Base-by-base conservation (phyloP, 2,113 vertebrate species). In the Dipodomys stephensi region DNA sequence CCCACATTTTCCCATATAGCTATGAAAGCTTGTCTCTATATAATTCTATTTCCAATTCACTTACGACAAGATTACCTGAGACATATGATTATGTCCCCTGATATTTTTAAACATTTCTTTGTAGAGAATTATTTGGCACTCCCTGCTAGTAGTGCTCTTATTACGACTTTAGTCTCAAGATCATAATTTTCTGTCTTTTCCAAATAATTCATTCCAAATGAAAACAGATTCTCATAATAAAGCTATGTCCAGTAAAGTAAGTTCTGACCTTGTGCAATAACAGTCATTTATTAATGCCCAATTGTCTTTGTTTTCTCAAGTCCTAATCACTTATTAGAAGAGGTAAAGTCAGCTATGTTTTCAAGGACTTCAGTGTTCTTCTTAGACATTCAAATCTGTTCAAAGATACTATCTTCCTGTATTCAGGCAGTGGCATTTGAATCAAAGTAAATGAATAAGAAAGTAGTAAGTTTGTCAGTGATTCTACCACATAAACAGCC, bases 141-240 rank as follows among this genome's bases (percentile, higher is more conserved):
- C 84, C 65, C 67, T 49, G 19, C 53, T 57, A 57, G 4, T 57
- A 13, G 15, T 18, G 15, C 4, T 57, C 13, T 18, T 16, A 57
- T 18, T 57, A 7, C 81, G 62, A 6, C 23, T 64, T 46, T 0
- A 53, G 7, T 90, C 57, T 62, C 25, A 22, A 25, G 62, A 9
- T 80, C 49, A 39, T 30, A 60, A 6, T 85, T 53, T 57, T 72
- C 16, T 88, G 32, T 44, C 11, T 6, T 93, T 71, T 81, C 10
- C 88, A 81, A 90, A 76, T 11, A 87, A 77, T 84, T 84, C 67
- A 44, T 25, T 60, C 25, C 32, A 91, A 92, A 84, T 20, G 18
- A 60, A 93, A 32, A 73, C 44, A 77, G 1, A 62, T 62, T 57
- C 20, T 72, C 30, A 8, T 1, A 83, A 18, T 57, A 57, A 92